Base-by-base conservation (phyloP, 37 sponge, comb jelly and placozoan genomes). In the Agelas oroides region DNA sequence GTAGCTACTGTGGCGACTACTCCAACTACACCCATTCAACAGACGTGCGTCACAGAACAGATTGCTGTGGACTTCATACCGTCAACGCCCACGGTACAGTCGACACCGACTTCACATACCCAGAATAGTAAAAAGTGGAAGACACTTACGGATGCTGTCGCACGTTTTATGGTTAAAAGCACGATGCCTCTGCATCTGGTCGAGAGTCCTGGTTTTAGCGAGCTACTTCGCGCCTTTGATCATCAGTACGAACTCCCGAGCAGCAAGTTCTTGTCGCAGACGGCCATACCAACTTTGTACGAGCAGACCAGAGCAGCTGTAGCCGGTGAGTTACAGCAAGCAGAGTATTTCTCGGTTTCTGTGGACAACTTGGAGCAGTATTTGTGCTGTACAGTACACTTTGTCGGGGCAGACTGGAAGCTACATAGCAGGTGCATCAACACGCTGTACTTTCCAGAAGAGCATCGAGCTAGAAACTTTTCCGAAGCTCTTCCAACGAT, bases 381-480 rank as follows among this genome's bases (percentile, higher is more conserved):
- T 35, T 55, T 65, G 28, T 66, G 69, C 70, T 76, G 32, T 39
- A 75, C 78, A 64, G 59, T 85, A 34, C 86, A 85, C 70, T 85
- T 34, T 27, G 27, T 85, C 0, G 57, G 16, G 61, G 65, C 76
- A 16, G 86, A 65, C 13, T 85, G 63, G 70, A 63, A 76, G n/a
- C 53, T 75, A 15, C n/a, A 76, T 21, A 64, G 36, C 33, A 25
- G 39, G 33, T 65, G 68, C 40, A 58, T 85, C 34, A 30, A 76
- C 1, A 69, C 78, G 6, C 68, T 36, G 0, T 85, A 53, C 34
- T 36, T 85, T 0, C 86, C 77, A 32, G 58, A 85, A 53, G 70
- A 68, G 46, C 78, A 85, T 59, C 76, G 59, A 35, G 86, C 56
- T 11, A 38, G 25, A 23, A 76, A 65, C 59, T 37, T 85, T 11